Conservation (phyloP, 30 jellyfish, hydroid and myxozoan genomes). For the Pelagia noctiluca region DNA sequence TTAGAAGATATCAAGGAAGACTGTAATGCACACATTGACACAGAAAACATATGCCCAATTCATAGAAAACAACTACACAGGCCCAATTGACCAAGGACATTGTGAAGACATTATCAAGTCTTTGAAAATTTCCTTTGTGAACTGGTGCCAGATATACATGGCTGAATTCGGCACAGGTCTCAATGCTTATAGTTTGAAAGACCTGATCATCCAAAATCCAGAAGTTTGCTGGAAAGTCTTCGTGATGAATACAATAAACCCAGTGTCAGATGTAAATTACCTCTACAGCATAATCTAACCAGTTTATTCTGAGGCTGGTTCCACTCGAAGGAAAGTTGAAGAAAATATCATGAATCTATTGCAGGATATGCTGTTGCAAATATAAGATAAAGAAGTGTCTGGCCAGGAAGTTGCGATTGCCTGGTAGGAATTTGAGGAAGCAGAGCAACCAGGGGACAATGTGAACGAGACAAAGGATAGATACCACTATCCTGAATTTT, state of each 20-base stretch:
- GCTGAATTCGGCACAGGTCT: background rate
- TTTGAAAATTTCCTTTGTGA: background rate
- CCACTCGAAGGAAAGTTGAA: slow-evolving; percentile 36
- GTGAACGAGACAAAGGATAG: slow-evolving; percentile 12
- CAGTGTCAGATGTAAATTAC: background rate
- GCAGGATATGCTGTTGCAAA: slow-evolving; percentile 44
- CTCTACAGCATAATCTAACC: slow-evolving; percentile 16
- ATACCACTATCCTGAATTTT: slow-evolving; percentile 26
- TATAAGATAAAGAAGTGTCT: slow-evolving; percentile 29
- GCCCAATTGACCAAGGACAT: background rate
- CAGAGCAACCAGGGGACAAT: slow-evolving; percentile 20
- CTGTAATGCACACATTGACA: background rate
- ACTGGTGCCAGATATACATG: background rate
- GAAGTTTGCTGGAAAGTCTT: background rate
- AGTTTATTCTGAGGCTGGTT: slow-evolving; percentile 37
- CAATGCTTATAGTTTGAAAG: background rate
- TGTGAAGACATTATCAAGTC: background rate
- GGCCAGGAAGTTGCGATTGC: slow-evolving; percentile 57
- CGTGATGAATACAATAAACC: background rate
- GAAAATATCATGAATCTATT: slow-evolving; percentile 45
- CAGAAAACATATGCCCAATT: no score
- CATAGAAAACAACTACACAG: background rate
- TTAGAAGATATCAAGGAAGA: background rate
- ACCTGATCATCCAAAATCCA: background rate
- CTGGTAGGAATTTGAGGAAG: slow-evolving; percentile 59